These are phyloP conservation scores for Drosophila nigricruria DNA, from an alignment of 2,888 invertebrate species.

Conservation along the genomic window DNA sequence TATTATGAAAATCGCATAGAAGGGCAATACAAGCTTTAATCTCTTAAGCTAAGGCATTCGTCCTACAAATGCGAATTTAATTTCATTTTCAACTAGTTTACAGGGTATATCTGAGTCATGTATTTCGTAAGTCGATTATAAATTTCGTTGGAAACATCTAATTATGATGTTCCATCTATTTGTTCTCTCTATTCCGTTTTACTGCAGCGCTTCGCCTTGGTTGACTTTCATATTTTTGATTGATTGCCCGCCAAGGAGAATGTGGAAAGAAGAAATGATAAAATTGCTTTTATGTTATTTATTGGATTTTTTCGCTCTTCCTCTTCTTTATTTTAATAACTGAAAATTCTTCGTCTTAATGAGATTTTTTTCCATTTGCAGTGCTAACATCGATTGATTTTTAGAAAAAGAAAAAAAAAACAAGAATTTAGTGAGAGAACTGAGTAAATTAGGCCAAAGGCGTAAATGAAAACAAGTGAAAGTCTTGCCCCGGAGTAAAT, in stretches of 20 bases:
- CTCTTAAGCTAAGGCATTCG: accelerated
- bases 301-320: constrained; percentile 2
- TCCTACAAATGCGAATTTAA: background rate
- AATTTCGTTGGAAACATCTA: background rate
- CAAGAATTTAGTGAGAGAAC: background rate
- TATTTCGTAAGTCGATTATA: background rate
- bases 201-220: background rate
- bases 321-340: constrained; percentile 10
- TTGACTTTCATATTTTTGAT: constrained; percentile 22
- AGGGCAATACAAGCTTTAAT: background rate
- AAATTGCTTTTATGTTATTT: constrained; percentile 11
- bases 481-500: too few relatives aligned
- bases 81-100: background rate
- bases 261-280: constrained; percentile 7
- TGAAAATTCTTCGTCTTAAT: constrained; percentile 12
- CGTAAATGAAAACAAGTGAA: background rate
- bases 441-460: constrained; percentile 9
- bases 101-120: too few relatives aligned
- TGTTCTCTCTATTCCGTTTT: background rate
- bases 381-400: constrained; percentile 22
- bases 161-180: constrained; percentile 4
- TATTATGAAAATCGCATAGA: background rate
- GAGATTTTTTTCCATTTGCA: background rate
- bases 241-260: constrained; percentile 12
- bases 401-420: background rate